These are phyloP conservation scores for Paramisgurnus dabryanus DNA, from an alignment of 2,113 vertebrate species.

Conservation along the genomic window DNA sequence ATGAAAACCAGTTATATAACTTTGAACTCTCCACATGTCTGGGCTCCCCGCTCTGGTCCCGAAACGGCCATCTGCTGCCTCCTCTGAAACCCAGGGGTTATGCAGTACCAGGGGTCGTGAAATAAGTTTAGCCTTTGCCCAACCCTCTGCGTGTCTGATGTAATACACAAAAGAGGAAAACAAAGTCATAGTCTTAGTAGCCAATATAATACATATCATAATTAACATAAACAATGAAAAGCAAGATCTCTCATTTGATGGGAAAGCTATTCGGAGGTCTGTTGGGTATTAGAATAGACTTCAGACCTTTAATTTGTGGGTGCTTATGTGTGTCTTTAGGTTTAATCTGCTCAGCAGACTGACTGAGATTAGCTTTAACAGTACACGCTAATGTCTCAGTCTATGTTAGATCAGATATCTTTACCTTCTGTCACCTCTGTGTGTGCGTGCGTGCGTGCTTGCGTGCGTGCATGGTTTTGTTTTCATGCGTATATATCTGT, in stretches of 20 bases:
- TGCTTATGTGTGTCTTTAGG: neutral
- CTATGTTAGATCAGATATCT: constrained; percentile 24
- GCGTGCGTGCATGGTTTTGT: neutral
- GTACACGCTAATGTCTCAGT: constrained; percentile 16
- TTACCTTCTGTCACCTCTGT: constrained; percentile 18
- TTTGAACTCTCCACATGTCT: neutral
- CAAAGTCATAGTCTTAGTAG: neutral
- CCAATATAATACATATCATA: neutral
- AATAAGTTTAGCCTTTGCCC: neutral
- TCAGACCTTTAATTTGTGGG: neutral
- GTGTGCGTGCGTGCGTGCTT: constrained; percentile 1
- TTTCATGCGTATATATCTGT: neutral
- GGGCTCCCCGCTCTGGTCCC: constrained; percentile 36
- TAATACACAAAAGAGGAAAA: neutral
- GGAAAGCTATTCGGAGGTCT: neutral
- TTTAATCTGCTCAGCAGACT: constrained; percentile 33
- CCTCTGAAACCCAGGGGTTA: neutral
- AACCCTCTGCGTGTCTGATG: neutral
- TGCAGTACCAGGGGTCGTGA: constrained; percentile 3
- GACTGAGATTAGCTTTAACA: constrained; percentile 29
- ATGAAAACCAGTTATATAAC: too few relatives aligned
- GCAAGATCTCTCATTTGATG: neutral
- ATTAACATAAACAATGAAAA: neutral
- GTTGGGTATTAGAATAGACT: neutral
- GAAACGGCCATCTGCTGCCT: constrained; percentile 51